Evolutionary conservation across 2,888 invertebrate species (phyloP).

Genomic region (Cryptocephalus moraei): DNA sequence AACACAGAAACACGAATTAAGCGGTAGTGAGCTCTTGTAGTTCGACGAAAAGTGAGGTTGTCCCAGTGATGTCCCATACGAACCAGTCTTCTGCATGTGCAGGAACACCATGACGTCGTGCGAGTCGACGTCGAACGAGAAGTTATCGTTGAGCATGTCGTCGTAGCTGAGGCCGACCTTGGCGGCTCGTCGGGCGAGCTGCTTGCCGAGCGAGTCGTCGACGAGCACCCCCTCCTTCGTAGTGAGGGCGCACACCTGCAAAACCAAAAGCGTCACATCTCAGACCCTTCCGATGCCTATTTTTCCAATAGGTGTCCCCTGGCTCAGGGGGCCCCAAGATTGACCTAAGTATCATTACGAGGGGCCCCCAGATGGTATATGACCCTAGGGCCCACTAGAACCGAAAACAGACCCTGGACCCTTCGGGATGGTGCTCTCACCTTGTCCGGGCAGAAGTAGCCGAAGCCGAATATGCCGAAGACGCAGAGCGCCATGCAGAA

Average conservation of each 20-base stretch:
- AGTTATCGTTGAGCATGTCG: constrained; percentile 77
- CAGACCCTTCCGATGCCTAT: no score
- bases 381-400: no score
- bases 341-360: no score
- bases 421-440: constrained; percentile 38
- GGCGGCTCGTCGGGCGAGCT: constrained; percentile 33
- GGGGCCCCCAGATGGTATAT: no score
- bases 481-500: constrained; percentile 74
- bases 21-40: no score
- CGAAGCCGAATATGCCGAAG: constrained; percentile 79
- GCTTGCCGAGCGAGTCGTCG: constrained; percentile 42
- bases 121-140: constrained; percentile 81
- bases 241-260: constrained; percentile 66
- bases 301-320: no score
- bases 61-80: no score
- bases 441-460: constrained; percentile 84
- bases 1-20: no score
- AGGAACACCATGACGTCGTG: constrained; percentile 97
- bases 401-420: no score
- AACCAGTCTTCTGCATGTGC: constrained; percentile 96
- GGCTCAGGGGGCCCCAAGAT: no score
- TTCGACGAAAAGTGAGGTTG: no score
- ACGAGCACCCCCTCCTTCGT: constrained; percentile 42
- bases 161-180: constrained; percentile 72
- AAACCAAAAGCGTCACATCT: constrained; percentile 5